Percentiles rank a stretch among this genome's conserved stretches.
These are phyloP conservation scores for Apeira syringaria DNA, from an alignment of 2,888 invertebrate genomes.

Conservation along the genomic window DNA sequence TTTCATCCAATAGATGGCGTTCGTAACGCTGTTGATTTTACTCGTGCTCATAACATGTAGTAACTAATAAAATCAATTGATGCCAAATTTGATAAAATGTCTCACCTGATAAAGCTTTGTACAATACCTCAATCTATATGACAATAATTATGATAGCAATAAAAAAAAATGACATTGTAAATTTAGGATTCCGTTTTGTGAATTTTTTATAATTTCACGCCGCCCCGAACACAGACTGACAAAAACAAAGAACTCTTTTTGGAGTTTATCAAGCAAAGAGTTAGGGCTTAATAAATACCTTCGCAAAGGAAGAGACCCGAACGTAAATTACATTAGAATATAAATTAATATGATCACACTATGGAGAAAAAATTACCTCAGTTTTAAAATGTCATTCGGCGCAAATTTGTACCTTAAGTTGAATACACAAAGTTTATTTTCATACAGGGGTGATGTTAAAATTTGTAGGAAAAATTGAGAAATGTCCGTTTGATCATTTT, in stretches of 20 bases:
- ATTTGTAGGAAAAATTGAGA: conserved; percentile 26
- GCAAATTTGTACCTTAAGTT: conserved; percentile 4
- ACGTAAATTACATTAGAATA: conserved; percentile 80
- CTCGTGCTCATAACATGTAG: no score
- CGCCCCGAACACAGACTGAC: conserved; percentile 31
- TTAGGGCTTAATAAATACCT: conserved; percentile 53
- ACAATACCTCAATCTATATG: no score
- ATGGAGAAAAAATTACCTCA: conserved; percentile 45
- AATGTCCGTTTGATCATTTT: conserved; percentile 33
- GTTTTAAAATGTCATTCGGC: conserved; percentile 3
- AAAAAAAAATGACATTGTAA: no score
- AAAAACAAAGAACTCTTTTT: conserved; percentile 32
- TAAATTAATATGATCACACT: conserved; percentile 74
- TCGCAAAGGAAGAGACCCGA: conserved; percentile 50
- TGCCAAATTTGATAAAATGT: no score
- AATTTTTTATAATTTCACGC: conserved; percentile 66
- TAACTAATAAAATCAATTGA: no score
- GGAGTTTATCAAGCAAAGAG: conserved; percentile 39
- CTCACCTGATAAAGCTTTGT: no score
- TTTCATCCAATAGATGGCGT: no score
- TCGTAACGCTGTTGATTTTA: no score
- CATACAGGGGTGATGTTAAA: conserved; percentile 9
- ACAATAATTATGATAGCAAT: no score
- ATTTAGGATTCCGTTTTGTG: conserved; percentile 14
- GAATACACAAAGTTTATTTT: conserved; percentile 11